Base-by-base conservation (phyloP, 2,888 invertebrate species). In the Spatulosminthurus flaviceps region DNA sequence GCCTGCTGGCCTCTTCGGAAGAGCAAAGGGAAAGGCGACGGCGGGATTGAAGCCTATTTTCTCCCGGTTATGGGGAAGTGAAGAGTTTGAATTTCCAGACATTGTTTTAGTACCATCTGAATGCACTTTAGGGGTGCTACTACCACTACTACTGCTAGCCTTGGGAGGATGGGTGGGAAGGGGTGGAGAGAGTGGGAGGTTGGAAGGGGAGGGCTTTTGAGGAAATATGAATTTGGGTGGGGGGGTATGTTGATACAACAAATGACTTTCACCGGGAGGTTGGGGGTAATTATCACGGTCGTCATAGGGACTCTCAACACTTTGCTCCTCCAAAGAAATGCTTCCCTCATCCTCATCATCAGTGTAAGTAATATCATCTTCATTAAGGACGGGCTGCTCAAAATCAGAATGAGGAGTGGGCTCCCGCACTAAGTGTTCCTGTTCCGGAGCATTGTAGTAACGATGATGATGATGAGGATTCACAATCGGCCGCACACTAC, bases 21-120 rank as follows among this genome's bases (percentile, higher is more conserved):
- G 81, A 16, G 79, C 81, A 70, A 83, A 83, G 1, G 84, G 84
- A 67, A 82, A 84, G 26, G 84, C 80, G 13, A 82, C 79, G 22
- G 79, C 78, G 13, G 83, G 86, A 72, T 66, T 81, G 41, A 81
- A 82, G 61, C 78, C 64, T 61, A 42, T 43, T 42, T 21, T 72
- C 0, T 24, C 43, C 21, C 41, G 34, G 41, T 41, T 70, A 70
- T 41, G 34, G 19, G 22, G 72, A 69, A 13, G 7, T 34, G 41
- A 26, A 11, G 71, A 51, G 11, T 19, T 73, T 24, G 73, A 60
- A 19, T 74, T 34, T 73, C 60, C 73, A 61, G 24, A 28, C n/a
- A 61, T 73, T 73, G 29, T 34, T 71, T 71, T 71, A 21, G n/a
- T 28, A n/a, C 67, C 67, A 71, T 73, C 29, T 73, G 42, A 26